Conservation (phyloP, 2,888 invertebrate species). For the Erebia ligea region DNA sequence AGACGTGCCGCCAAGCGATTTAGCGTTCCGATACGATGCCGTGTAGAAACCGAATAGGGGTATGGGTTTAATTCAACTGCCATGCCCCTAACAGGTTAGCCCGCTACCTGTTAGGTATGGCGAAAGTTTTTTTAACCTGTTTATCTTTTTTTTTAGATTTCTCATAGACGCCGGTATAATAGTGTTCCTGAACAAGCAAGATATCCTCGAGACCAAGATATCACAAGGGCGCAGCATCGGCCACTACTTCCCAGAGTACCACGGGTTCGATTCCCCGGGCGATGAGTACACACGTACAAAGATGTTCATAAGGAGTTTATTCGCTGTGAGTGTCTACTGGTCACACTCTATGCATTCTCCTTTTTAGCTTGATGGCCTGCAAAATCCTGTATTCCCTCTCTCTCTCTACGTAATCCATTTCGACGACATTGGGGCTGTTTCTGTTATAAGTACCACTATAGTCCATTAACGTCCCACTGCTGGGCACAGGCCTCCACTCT, state of each 20-base stretch:
- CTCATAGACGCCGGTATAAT: slow-evolving; percentile 89
- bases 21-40: too few species aligned
- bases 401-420: neutral
- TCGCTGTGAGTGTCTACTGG: slow-evolving; percentile 79
- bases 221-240: slow-evolving; percentile 85
- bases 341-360: neutral
- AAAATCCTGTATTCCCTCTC: neutral
- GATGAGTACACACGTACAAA: slow-evolving; percentile 87
- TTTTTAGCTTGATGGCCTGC: too few species aligned
- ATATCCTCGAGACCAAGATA: slow-evolving; percentile 88
- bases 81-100: too few species aligned
- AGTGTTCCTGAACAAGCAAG: slow-evolving; percentile 92
- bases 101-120: too few species aligned
- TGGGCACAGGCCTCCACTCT: too few species aligned
- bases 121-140: too few species aligned
- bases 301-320: slow-evolving; percentile 86
- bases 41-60: too few species aligned
- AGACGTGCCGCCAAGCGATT: too few species aligned
- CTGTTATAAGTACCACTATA: too few species aligned
- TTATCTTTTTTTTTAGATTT: slow-evolving; percentile 76
- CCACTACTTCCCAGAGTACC: slow-evolving; percentile 86
- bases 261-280: slow-evolving; percentile 75
- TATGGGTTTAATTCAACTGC: too few species aligned
- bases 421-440: too few species aligned
- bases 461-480: too few species aligned